Conservation (phyloP, 2,113 vertebrate genomes). For the Propithecus coquereli region DNA sequence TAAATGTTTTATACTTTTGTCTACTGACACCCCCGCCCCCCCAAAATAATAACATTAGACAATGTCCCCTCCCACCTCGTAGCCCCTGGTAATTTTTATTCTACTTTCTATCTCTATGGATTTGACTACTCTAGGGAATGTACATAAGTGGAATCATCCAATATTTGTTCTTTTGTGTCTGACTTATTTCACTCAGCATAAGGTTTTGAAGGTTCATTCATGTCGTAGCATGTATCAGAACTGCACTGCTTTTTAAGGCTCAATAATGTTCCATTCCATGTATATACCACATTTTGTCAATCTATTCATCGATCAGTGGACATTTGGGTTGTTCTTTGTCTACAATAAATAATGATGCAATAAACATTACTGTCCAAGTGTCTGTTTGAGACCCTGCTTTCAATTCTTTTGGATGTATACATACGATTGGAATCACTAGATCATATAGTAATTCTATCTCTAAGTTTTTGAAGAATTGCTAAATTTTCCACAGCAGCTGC, state of each 20-base stretch:
- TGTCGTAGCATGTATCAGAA: background rate
- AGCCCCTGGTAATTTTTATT: background rate
- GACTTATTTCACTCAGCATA: background rate
- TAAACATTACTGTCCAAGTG: background rate
- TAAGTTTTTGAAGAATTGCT: background rate
- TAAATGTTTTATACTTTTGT: background rate
- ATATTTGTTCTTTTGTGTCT: background rate
- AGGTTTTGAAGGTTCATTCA: background rate
- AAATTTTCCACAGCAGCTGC: background rate
- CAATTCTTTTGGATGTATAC: background rate
- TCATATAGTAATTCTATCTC: background rate
- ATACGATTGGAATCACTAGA: background rate
- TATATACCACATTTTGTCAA: background rate
- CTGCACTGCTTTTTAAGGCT: background rate
- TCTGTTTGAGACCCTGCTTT: background rate
- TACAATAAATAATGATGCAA: background rate
- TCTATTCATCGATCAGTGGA: background rate
- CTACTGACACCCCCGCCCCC: background rate
- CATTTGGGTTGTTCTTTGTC: background rate
- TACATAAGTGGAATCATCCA: background rate
- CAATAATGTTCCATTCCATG: background rate
- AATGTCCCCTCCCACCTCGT: background rate
- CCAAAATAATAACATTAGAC: background rate
- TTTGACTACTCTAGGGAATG: background rate
- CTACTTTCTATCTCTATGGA: background rate